Base-by-base conservation (phyloP, 2,113 vertebrate species). In the Carlito syrichta region DNA sequence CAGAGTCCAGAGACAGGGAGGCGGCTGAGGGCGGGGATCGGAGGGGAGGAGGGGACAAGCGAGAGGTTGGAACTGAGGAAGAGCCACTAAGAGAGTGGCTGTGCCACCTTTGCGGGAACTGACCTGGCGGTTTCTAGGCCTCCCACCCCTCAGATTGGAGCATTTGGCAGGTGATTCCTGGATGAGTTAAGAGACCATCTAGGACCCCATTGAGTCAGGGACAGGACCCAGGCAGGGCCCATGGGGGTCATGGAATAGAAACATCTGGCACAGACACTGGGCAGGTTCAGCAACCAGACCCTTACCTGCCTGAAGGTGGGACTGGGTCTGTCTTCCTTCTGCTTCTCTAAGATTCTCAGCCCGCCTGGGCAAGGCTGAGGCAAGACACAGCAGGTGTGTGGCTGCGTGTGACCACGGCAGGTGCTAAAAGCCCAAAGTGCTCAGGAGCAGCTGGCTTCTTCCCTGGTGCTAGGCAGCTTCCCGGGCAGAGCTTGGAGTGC, bases 251-350 rank as follows among this genome's bases (percentile, higher is more conserved):
- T n/a, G 2, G n/a, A 8, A 32, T 5, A 1, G 40, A 68, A 54
- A 30, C 32, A 20, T 4, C 13, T 13, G 13, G 2, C 12, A 19
- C 30, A 5, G 62, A 7, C 10, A 2, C 19, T 0, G 32, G 2
- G 9, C 0, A 5, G 27, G 30, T 63, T 68, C 9, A 1, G 9
- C 19, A 22, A 62, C 45, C 1, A 1, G 20, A 11, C 0, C 2
- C 23, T 63, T 5, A 48, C 43, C 54, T 2, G 4, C 27, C 32
- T 1, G 0, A 2, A 35, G 73, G 25, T 4, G 3, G 19, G 63
- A 7, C 81, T 0, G 19, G 5, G 16, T 17, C 23, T 3, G 7
- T 32, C 5, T 6, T 84, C 60, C 68, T 78, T 48, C 3, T 27
- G 30, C 45, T 50, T 60, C 54, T 50, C 32, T n/a, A 35, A 4